Percentiles rank a stretch among this genome's conserved stretches.
Conservation (phyloP, 2,797 vertebrate species). For the Danio jaintianensis region DNA sequence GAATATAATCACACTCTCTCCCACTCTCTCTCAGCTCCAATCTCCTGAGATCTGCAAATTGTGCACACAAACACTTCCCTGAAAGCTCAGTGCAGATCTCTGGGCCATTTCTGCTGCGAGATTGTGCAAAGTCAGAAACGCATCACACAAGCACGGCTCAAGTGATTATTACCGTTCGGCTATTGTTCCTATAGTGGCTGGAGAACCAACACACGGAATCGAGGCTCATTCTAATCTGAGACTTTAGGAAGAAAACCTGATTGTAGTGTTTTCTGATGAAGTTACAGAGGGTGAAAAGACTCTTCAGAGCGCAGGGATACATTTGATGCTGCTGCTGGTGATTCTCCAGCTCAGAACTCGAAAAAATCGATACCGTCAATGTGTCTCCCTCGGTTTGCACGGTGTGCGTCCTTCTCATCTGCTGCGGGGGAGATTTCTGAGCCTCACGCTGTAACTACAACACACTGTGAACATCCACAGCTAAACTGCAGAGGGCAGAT, state of each 20-base stretch:
- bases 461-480: conserved; percentile 6
- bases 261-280: conserved; percentile 28
- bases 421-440: conserved; percentile 3
- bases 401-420: conserved; percentile 9
- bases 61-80: conserved; percentile 17
- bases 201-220: conserved; percentile 17
- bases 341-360: conserved; percentile 6
- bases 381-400: conserved; percentile 36
- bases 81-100: neutral
- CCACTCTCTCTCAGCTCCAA: conserved; percentile 17
- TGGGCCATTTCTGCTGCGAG: conserved; percentile 22
- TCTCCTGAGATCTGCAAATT: conserved; percentile 29
- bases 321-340: conserved; percentile 16
- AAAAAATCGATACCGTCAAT: conserved; percentile 40
- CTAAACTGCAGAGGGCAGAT: conserved; percentile 35
- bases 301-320: neutral
- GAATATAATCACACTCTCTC: conserved; percentile 39
- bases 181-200: conserved; percentile 8
- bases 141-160: conserved; percentile 22
- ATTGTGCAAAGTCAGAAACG: conserved; percentile 3
- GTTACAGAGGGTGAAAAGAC: neutral
- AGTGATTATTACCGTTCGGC: neutral
- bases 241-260: conserved; percentile 19
- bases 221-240: conserved; percentile 18
- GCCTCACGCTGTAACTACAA: conserved; percentile 17